A percentile compares a stretch with the other conserved stretches of the same genome.
phyloP scores from a whole-genome alignment of 2,113 vertebrate species.

The Aptenodytes forsteri region DNA sequence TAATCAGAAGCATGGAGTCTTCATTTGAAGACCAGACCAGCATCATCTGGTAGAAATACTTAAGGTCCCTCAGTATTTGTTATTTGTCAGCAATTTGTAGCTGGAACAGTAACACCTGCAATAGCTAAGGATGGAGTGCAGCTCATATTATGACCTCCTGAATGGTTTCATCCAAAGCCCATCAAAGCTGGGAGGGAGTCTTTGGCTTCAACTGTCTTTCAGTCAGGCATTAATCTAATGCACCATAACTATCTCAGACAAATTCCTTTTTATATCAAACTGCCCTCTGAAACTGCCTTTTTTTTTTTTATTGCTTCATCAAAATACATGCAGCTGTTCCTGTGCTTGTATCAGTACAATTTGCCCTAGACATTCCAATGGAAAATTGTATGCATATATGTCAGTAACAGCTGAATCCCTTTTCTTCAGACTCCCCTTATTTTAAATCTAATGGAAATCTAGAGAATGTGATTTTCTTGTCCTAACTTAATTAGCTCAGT shows the following conservation, averaged over 20 bases:
- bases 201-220: conserved; percentile 34
- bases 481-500: conserved; percentile 32
- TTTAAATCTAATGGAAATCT: conserved; percentile 49
- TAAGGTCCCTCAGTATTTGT: neutral
- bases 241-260: conserved; percentile 9
- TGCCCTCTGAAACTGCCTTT: neutral
- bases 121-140: neutral
- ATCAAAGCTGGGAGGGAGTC: neutral
- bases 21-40: neutral
- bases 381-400: conserved; percentile 27
- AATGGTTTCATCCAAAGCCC: neutral
- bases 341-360: conserved; percentile 11
- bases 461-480: conserved; percentile 45
- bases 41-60: neutral
- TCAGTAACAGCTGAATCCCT: conserved; percentile 52
- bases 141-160: neutral
- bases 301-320: conserved; percentile 20
- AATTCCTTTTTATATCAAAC: conserved; percentile 33
- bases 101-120: conserved; percentile 24
- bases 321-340: conserved; percentile 61
- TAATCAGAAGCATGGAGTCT: neutral
- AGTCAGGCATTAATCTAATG: conserved; percentile 19
- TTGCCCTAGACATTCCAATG: conserved; percentile 53
- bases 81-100: conserved; percentile 13
- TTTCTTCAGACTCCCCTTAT: conserved; percentile 38